phyloP scores from a whole-genome alignment of 2,888 invertebrate species.

The Polymixis lichenea region DNA sequence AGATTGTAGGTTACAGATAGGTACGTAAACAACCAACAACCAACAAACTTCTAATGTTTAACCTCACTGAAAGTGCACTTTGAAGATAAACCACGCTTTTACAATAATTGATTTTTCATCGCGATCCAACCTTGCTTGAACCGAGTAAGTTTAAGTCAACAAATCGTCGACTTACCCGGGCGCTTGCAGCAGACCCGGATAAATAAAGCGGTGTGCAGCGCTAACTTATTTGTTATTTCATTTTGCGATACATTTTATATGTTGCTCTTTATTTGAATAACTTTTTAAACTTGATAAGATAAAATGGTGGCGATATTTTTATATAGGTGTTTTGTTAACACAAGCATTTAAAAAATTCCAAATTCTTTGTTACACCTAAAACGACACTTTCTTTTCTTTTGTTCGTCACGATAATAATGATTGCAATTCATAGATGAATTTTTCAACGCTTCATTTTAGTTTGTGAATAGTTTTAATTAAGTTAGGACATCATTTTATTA shows the following conservation, averaged over 20 bases:
- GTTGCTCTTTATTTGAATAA: slow-evolving; percentile 38
- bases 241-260: slow-evolving; percentile 41
- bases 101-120: slow-evolving; percentile 56
- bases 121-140: slow-evolving; percentile 19
- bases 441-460: too few species aligned
- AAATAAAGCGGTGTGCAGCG: slow-evolving; percentile 44
- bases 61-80: slow-evolving; percentile 24
- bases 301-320: slow-evolving; percentile 14
- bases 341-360: neutral
- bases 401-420: too few species aligned
- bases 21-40: slow-evolving; percentile 4
- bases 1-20: neutral
- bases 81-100: slow-evolving; percentile 32
- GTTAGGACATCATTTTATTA: too few species aligned
- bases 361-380: too few species aligned
- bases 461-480: too few species aligned
- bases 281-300: slow-evolving; percentile 16
- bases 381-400: too few species aligned
- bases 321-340: neutral
- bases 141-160: slow-evolving; percentile 52
- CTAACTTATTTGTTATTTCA: slow-evolving; percentile 50
- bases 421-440: too few species aligned
- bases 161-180: slow-evolving; percentile 54
- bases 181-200: slow-evolving; percentile 37
- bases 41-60: slow-evolving; percentile 7